These are phyloP conservation scores for Onychomys leucogaster DNA, from an alignment of 2,797 vertebrate genomes.

Conservation along the genomic window DNA sequence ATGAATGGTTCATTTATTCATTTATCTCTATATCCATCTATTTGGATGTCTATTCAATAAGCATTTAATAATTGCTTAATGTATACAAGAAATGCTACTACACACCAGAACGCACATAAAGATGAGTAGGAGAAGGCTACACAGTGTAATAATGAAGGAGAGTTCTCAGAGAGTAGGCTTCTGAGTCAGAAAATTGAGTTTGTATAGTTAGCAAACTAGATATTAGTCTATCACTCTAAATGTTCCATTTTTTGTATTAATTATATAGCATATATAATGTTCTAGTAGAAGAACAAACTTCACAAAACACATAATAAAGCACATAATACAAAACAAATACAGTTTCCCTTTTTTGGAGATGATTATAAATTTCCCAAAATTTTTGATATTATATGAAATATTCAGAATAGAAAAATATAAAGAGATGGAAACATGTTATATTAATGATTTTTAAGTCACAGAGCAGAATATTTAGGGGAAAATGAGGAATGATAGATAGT, in stretches of 20 bases:
- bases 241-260: constrained; percentile 4
- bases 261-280: not conserved
- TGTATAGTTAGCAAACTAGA: not conserved
- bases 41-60: not conserved
- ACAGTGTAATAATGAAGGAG: not conserved
- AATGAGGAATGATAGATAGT: not conserved
- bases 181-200: not conserved
- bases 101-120: not conserved
- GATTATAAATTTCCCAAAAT: not conserved
- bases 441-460: not conserved
- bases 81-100: not conserved
- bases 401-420: not conserved
- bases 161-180: not conserved
- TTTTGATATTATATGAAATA: not conserved
- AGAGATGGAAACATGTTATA: not conserved
- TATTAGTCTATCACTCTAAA: not conserved
- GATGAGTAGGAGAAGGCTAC: not conserved
- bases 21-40: not conserved
- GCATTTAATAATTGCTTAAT: constrained; percentile 11
- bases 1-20: constrained; percentile 6
- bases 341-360: not conserved
- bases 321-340: not conserved
- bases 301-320: constrained; percentile 5
- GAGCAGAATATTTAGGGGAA: not conserved
- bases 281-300: not conserved